Evolutionary conservation across 1,140 invertebrate species (phyloP).

Genomic region (Phymastichus coffea): DNA sequence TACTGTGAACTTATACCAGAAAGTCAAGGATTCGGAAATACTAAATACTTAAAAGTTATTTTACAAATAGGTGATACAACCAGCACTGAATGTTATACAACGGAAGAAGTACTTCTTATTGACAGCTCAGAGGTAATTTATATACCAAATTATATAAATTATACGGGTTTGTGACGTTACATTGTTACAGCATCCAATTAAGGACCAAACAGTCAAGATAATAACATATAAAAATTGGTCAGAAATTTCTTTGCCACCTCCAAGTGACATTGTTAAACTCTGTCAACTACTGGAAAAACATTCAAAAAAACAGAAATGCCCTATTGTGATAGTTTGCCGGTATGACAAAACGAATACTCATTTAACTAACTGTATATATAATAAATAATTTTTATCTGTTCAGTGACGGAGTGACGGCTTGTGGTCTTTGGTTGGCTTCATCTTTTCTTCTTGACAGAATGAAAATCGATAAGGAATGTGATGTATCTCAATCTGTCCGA

Average conservation of each 20-base stretch:
- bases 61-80: background rate
- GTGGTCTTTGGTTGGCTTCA: conserved; percentile 21
- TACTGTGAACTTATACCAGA: conserved; percentile 16
- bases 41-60: conserved; percentile 14
- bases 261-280: conserved; percentile 10
- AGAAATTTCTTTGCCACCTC: background rate
- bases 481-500: conserved; percentile 4
- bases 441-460: conserved; percentile 17
- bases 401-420: conserved; percentile 20
- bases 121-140: conserved; percentile 26
- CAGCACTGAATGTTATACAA: conserved; percentile 5
- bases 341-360: too few relatives aligned
- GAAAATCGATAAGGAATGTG: conserved; percentile 20
- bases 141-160: too few relatives aligned
- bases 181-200: too few relatives aligned
- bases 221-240: conserved; percentile 23
- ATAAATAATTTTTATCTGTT: background rate
- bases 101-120: conserved; percentile 19
- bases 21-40: conserved; percentile 3
- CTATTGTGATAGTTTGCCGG: conserved; percentile 13
- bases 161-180: too few relatives aligned
- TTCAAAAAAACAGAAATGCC: background rate
- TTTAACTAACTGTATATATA: background rate
- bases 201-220: conserved; percentile 11
- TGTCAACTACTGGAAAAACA: conserved; percentile 8